Evolutionary conservation across 92 coral and sea anemone species (phyloP), one percentile per base, ranked within the genome.

Genomic region (Phenganax subtilis): DNA sequence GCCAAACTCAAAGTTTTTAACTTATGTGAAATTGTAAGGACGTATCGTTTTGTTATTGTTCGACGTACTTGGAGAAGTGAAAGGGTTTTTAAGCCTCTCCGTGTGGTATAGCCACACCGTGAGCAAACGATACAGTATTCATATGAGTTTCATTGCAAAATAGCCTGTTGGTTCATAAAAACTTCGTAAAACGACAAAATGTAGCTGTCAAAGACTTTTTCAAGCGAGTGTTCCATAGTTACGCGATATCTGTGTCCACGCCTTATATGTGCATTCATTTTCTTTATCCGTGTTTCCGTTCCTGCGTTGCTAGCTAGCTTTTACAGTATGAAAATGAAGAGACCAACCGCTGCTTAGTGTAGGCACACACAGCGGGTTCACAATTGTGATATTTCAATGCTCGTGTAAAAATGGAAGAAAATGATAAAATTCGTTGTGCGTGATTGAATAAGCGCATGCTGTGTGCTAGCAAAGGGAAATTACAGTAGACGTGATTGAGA

Each of bases 361-460:
- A 25, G 51, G 12, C 14, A 1, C 52, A 20, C 58, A 14, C 65
- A 57, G 52, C 14, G 1, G 67, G 80, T 25, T 31, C 10, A 8
- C 80, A 75, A 75, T 55, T 31, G 56, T 28, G n/a, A 68, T 25
- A 55, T 75, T 75, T 75, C 64, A 75, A 75, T 75, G 37, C 28
- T 63, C 80, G 55, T 55, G 80, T 55, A 54, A 75, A 75, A 75
- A 72, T 9, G 55, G 11, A 9, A 72, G 20, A 6, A n/a, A 10
- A 10, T 75, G 44, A 75, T 25, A 47, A 6, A 64, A 3, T 61
- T 17, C 25, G 67, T 73, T 73, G 25, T 73, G 59, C 8, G 12
- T 73, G 57, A 30, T 73, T 53, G 10, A 53, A 73, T 52, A 53
- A 31, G 12, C 59, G 5, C 59, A 58, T 20, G 54, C 37, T 53